Conservation (phyloP, 1,140 invertebrate genomes). For the Heliconius congener region DNA sequence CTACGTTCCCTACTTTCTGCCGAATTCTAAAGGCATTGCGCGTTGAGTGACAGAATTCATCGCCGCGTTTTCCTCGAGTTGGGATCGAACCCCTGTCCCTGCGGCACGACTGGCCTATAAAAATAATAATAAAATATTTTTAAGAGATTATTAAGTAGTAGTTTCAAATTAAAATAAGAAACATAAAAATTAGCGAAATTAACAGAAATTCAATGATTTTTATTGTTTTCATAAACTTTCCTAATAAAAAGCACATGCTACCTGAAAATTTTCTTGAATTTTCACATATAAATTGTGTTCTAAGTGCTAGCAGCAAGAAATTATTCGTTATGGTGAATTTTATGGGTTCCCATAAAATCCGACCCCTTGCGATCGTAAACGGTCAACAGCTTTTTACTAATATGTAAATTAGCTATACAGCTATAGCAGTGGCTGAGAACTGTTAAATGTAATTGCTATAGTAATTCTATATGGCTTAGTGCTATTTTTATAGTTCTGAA, state of each 20-base stretch:
- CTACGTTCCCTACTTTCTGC: not conserved
- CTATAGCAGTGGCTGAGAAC: not conserved
- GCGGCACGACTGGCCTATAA: not conserved
- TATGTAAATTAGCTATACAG: slow-evolving; percentile 5
- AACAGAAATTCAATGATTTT: not conserved
- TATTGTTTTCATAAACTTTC: slow-evolving; percentile 11
- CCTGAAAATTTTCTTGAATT: slow-evolving; percentile 13
- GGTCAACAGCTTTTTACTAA: slow-evolving; percentile 14
- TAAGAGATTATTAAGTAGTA: not conserved
- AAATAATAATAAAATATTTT: not conserved
- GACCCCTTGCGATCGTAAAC: slow-evolving; percentile 14
- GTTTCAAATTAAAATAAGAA: not conserved
- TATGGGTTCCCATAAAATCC: not conserved
- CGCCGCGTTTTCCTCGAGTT: not conserved
- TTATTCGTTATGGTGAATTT: slow-evolving; percentile 8
- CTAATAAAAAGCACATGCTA: slow-evolving; percentile 4
- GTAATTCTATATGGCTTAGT: not conserved
- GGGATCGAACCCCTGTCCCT: not conserved
- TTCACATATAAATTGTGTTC: slow-evolving; percentile 9
- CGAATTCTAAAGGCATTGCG: not conserved
- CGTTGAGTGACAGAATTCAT: not conserved
- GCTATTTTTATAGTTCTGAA: not conserved
- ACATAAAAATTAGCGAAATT: not conserved
- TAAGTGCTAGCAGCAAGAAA: slow-evolving; percentile 9
- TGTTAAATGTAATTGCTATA: not conserved